Percentiles rank a stretch among this genome's conserved stretches.
These are phyloP conservation scores for Hyperoplus immaculatus DNA, from an alignment of 2,797 vertebrate genomes.

Conservation along the genomic window DNA sequence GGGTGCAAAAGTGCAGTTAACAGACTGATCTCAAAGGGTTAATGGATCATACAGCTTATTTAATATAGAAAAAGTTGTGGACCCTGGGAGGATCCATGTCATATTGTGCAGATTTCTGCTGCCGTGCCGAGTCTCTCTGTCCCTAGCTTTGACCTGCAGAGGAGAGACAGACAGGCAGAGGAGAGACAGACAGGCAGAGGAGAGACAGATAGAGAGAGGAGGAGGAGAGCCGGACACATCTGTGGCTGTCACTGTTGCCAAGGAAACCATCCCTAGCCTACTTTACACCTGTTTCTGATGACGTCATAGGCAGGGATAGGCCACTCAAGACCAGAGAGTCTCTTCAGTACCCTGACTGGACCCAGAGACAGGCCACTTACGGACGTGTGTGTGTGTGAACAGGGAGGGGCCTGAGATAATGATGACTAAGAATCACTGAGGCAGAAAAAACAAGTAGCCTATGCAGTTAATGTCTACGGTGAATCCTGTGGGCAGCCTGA, in stretches of 20 bases:
- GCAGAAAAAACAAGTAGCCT: slow-evolving; percentile 45
- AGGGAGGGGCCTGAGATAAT: slow-evolving; percentile 23
- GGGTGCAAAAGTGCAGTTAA: slow-evolving; percentile 68
- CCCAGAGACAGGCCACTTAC: slow-evolving; percentile 19
- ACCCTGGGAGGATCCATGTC: slow-evolving; percentile 82
- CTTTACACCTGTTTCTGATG: slow-evolving; percentile 78
- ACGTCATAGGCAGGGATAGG: slow-evolving; percentile 66
- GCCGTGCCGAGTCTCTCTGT: slow-evolving; percentile 56
- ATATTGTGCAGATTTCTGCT: slow-evolving; percentile 75
- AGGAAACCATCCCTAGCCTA: slow-evolving; percentile 75
- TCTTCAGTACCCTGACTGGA: slow-evolving; percentile 28
- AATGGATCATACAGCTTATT: slow-evolving; percentile 86
- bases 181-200: slow-evolving; percentile 13
- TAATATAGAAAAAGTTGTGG: slow-evolving; percentile 80
- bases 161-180: slow-evolving; percentile 48
- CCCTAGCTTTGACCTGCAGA: slow-evolving; percentile 61
- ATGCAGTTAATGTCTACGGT: slow-evolving; percentile 27
- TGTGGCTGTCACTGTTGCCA: slow-evolving; percentile 78
- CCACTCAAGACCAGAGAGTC: slow-evolving; percentile 59
- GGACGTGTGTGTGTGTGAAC: slow-evolving; percentile 14
- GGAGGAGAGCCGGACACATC: slow-evolving; percentile 54
- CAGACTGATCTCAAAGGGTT: slow-evolving; percentile 86
- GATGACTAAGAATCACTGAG: slow-evolving; percentile 47
- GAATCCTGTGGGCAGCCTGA: slow-evolving; percentile 24
- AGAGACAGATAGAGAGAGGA: slow-evolving; percentile 29